Conservation (phyloP, 2,888 invertebrate species). For the Mesopsocus fuscifrons region DNA sequence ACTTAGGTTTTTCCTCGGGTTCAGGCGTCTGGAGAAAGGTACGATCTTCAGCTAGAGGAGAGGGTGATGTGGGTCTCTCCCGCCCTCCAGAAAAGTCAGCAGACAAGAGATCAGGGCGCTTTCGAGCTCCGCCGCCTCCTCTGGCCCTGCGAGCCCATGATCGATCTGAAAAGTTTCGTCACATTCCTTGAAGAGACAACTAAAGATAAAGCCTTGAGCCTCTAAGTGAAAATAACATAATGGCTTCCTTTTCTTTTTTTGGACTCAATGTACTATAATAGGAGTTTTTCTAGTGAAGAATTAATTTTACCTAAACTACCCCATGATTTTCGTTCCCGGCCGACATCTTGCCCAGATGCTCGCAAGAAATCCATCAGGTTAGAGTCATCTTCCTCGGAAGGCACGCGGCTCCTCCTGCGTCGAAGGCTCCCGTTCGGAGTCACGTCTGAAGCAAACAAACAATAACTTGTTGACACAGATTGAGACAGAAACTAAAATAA, state of each 20-base stretch:
- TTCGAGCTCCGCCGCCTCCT: constrained; percentile 47
- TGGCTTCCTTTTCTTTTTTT: constrained; percentile 5
- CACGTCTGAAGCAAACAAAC: constrained; percentile 37
- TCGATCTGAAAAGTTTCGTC: constrained; percentile 44
- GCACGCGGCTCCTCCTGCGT: constrained; percentile 58
- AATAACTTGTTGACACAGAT: no score
- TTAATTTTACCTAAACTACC: constrained; percentile 49
- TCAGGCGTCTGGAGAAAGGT: constrained; percentile 24
- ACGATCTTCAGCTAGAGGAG: constrained; percentile 36
- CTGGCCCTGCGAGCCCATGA: constrained; percentile 71
- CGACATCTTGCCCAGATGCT: constrained; percentile 53
- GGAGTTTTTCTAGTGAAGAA: constrained; percentile 4
- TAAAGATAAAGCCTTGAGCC: no score
- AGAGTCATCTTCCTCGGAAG: constrained; percentile 66
- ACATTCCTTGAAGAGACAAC: no score
- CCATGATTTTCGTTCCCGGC: constrained; percentile 62
- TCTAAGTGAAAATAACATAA: constrained; percentile 7
- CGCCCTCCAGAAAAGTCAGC: constrained; percentile 54
- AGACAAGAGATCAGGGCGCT: constrained; percentile 56
- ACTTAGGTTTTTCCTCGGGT: constrained; percentile 33
- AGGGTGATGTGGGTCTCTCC: constrained; percentile 51
- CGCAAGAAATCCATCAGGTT: constrained; percentile 72
- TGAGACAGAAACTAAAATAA: no score
- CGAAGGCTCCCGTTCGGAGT: constrained; percentile 79
- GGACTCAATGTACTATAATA: background rate